Evolutionary conservation across 2,888 invertebrate species (phyloP).

Genomic region (Lasioglossum lativentre): DNA sequence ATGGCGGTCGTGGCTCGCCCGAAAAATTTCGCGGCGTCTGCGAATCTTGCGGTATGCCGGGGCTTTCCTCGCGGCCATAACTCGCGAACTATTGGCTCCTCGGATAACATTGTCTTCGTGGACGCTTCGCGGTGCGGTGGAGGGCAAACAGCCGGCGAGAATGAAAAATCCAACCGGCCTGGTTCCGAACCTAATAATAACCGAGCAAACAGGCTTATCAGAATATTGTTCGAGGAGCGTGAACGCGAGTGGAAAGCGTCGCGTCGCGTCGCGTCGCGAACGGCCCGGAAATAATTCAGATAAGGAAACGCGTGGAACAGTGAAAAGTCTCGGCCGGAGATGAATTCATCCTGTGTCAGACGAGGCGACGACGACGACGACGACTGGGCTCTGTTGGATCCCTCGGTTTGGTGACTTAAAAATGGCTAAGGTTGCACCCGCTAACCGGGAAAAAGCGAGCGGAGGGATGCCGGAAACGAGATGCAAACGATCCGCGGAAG

Average conservation of each 20-base stretch:
- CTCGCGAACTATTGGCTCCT: background rate
- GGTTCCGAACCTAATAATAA: conserved; percentile 4
- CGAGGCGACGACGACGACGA: background rate
- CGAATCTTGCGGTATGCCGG: conserved; percentile 2
- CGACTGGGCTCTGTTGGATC: background rate
- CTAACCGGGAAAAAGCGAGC: background rate
- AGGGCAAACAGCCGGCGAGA: conserved; percentile 5
- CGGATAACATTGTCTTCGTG: background rate
- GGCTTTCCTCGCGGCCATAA: background rate
- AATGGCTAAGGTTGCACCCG: conserved; percentile 34
- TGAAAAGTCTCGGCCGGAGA: background rate
- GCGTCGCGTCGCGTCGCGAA: background rate
- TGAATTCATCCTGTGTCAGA: background rate
- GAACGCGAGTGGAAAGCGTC: background rate
- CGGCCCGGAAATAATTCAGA: conserved; percentile 15
- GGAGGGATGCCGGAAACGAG: conserved; percentile 40
- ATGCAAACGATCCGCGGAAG: conserved; percentile 46
- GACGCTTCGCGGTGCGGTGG: too few species aligned
- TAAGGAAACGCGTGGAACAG: conserved; percentile 2
- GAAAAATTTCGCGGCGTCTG: conserved; percentile 19
- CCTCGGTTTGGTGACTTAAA: conserved; percentile 16
- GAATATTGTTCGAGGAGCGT: conserved; percentile 2
- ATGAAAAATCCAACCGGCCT: background rate
- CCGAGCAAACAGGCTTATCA: conserved; percentile 2
- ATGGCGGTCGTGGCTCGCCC: background rate